These are phyloP conservation scores for Macaca nemestrina DNA, from an alignment of 2,113 vertebrate genomes.

Conservation along the genomic window DNA sequence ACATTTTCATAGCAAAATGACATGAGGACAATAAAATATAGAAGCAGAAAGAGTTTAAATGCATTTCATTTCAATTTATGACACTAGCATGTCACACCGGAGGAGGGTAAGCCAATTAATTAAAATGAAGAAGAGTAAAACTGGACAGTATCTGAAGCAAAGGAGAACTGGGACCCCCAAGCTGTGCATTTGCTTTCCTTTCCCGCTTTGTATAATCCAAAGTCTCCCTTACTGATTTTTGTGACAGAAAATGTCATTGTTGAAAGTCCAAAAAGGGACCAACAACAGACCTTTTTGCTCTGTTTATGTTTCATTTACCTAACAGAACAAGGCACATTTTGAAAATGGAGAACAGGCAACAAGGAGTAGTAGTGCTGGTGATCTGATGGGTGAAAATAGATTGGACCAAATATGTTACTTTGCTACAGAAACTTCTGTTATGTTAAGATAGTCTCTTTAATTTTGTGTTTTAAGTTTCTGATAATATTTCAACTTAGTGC, in stretches of 20 bases:
- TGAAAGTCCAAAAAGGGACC: background rate
- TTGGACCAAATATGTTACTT: background rate
- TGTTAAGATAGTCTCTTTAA: background rate
- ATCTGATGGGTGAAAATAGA: background rate
- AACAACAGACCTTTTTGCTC: background rate
- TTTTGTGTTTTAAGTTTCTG: background rate
- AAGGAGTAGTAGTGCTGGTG: background rate
- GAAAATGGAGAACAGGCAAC: background rate
- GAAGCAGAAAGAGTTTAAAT: background rate
- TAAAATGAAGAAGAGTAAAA: background rate
- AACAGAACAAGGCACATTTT: background rate
- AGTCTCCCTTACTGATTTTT: background rate
- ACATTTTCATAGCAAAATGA: constrained; percentile 73
- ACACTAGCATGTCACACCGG: constrained; percentile 8
- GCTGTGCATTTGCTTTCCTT: background rate
- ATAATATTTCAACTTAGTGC: background rate
- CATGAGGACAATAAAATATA: constrained; percentile 35
- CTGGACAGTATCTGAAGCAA: background rate
- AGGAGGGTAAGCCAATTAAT: constrained; percentile 56
- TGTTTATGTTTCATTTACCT: background rate
- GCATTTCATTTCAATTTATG: constrained; percentile 10
- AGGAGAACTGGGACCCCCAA: background rate
- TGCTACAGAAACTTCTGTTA: background rate
- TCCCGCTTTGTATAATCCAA: background rate
- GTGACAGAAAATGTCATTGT: background rate